Conservation (phyloP, 2,888 invertebrate genomes). For the Torymus auratus region DNA sequence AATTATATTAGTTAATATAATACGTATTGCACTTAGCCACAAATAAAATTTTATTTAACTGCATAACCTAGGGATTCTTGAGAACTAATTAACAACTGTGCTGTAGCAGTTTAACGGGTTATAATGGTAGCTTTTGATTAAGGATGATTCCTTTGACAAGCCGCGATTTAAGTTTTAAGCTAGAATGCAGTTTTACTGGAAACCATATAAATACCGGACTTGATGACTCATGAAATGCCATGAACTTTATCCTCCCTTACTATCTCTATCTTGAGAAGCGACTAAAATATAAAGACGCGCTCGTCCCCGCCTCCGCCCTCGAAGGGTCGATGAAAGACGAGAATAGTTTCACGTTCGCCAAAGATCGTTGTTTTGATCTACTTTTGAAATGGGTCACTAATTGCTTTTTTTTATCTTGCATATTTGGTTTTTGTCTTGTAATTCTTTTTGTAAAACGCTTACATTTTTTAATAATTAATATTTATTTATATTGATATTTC, state of each 20-base stretch:
- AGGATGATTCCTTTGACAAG: slow-evolving; percentile 17
- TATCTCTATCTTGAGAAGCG: slow-evolving; percentile 5
- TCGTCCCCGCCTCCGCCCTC: background rate
- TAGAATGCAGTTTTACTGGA: background rate
- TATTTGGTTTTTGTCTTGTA: too few relatives aligned
- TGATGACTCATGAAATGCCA: slow-evolving; percentile 20
- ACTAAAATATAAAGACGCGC: slow-evolving; percentile 13
- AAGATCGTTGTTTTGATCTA: slow-evolving; percentile 15
- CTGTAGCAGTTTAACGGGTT: background rate
- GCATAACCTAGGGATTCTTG: too few relatives aligned
- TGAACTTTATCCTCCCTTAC: slow-evolving; percentile 3
- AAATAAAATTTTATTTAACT: too few relatives aligned
- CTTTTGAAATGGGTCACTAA: slow-evolving; percentile 22
- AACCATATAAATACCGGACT: slow-evolving; percentile 1
- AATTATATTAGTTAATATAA: too few relatives aligned
- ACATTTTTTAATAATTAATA: too few relatives aligned
- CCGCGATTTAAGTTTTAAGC: slow-evolving; percentile 2
- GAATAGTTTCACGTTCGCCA: slow-evolving; percentile 9
- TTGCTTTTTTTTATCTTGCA: too few relatives aligned
- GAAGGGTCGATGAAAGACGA: slow-evolving; percentile 26
- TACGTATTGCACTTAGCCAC: too few relatives aligned
- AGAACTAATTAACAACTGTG: background rate
- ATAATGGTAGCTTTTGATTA: slow-evolving; percentile 13
- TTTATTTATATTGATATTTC: too few relatives aligned
- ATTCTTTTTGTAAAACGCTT: too few relatives aligned